phyloP scores from a whole-genome alignment of 1,140 invertebrate species.

The Stegodyphus dumicola region DNA sequence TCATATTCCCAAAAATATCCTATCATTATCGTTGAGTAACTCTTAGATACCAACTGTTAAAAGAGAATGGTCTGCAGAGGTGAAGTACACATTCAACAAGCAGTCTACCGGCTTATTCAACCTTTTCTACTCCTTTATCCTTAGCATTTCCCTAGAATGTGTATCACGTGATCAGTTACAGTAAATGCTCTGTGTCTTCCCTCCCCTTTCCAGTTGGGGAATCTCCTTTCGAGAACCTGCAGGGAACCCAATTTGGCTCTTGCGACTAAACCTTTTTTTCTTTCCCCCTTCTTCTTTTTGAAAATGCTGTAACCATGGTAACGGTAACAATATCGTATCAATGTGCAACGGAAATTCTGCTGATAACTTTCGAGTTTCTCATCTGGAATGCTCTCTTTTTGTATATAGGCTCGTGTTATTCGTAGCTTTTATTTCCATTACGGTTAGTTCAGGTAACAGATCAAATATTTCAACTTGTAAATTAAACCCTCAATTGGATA shows the following conservation, averaged over 20 bases:
- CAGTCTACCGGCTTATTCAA: background rate
- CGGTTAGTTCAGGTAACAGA: no score
- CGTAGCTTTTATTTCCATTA: no score
- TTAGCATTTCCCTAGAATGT: background rate
- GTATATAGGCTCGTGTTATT: background rate
- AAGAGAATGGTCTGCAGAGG: background rate
- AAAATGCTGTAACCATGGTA: conserved; percentile 10
- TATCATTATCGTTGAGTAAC: no score
- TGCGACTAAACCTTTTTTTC: background rate
- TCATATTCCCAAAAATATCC: no score
- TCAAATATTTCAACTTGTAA: no score
- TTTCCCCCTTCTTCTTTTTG: background rate
- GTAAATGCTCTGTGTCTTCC: background rate
- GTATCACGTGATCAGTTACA: background rate
- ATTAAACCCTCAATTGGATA: no score
- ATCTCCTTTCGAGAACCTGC: background rate
- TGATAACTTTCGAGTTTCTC: conserved; percentile 23
- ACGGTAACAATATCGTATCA: conserved; percentile 28
- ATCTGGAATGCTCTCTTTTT: background rate
- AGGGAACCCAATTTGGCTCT: conserved; percentile 14
- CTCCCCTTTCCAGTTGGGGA: background rate
- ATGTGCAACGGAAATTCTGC: background rate
- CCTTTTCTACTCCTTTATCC: background rate
- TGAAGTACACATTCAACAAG: background rate
- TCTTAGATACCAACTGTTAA: no score